Base-by-base conservation (phyloP, 2,888 invertebrate genomes). In the Leptinotarsa tumamoca region DNA sequence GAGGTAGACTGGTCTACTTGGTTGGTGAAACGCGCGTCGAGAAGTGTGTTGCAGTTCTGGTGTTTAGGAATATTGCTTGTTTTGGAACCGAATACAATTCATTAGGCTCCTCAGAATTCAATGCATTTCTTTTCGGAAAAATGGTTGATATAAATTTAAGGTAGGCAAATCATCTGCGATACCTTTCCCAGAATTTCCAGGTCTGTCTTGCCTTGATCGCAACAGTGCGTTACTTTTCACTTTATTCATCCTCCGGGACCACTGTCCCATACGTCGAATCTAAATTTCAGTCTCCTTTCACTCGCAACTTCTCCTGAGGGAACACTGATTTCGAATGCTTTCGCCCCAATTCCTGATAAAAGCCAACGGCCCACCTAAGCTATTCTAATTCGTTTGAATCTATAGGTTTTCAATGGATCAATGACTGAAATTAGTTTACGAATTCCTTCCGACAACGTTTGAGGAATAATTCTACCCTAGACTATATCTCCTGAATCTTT, bases 191-290 rank as follows among this genome's bases (percentile, higher is more conserved):
- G 17, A 71, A 75, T 74, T 78, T 76, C 75, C 73, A 78, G 77
- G 75, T 77, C 74, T 75, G 73, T 54, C 43, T 33, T 52, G 74
- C 80, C 81, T 76, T 80, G 81, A 82, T 83, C 81, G 80, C 82
- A 43, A 10, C 43, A 82, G 83, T 84, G 83, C 83, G 85, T 87
- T 87, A 87, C 87, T 87, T 87, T 88, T 88, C 87, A 87, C 87
- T 87, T 88, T 89, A 89, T 89, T 84, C 86, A 86, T 87, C 89
- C 89, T 86, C 74, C 75, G 89, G 88, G 89, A 88, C 85, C 82
- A 82, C 80, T 85, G 87, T 86, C 86, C 87, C 85, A 85, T 84
- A 84, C 82, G 81, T 84, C 82, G 83, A 83, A 83, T 84, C 84
- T 84, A 85, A 85, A 85, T 86, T 86, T 86, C 85, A 84, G 83